Evolutionary conservation across 2,797 vertebrate genomes (phyloP), one percentile per base, ranked within the genome.

Genomic region (Tapera naevia): DNA sequence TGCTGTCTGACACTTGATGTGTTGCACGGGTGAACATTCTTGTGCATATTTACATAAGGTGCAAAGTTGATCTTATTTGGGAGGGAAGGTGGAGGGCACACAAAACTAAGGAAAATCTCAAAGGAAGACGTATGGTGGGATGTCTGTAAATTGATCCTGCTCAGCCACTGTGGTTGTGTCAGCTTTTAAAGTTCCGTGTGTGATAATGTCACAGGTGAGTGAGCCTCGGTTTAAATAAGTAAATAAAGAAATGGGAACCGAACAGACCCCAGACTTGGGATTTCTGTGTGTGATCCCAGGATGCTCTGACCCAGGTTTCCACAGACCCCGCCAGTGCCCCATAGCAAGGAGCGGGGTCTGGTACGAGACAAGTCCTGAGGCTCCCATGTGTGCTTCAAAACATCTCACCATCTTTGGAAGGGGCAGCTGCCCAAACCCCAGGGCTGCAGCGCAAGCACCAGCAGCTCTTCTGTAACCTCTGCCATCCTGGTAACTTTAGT

Each of bases 1-100:
- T 0, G 2, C 60, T 56, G 30, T 27, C 35, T 37, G 32, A 3
- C 43, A 22, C 50, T 25, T 25, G 39, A 18, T 5, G 17, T 33
- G 19, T 7, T 54, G 50, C 54, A 64, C 3, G 10, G 54, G 61
- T 23, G 51, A 69, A n/a, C 53, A 41, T 24, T 48, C 51, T 30
- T 0, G 0, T 64, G 45, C 16, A 10, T 9, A 11, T 53, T 56
- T 46, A 43, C 32, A 15, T 33, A 22, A 32, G 16, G 19, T 67
- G n/a, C 33, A 69, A 66, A 39, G 35, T 56, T 6, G 10, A 28
- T 10, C 9, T 46, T 57, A 43, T 46, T 41, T 19, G 2, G 2
- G 16, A 1, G 16, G 8, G 17, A 23, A 22, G 46, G 11, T 22
- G 22, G 46, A 22, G 46, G 46, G 21, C 46, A 48, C 46, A 23